phyloP scores from a whole-genome alignment of 2,888 invertebrate genomes.

The Drosophila anomelani region DNA sequence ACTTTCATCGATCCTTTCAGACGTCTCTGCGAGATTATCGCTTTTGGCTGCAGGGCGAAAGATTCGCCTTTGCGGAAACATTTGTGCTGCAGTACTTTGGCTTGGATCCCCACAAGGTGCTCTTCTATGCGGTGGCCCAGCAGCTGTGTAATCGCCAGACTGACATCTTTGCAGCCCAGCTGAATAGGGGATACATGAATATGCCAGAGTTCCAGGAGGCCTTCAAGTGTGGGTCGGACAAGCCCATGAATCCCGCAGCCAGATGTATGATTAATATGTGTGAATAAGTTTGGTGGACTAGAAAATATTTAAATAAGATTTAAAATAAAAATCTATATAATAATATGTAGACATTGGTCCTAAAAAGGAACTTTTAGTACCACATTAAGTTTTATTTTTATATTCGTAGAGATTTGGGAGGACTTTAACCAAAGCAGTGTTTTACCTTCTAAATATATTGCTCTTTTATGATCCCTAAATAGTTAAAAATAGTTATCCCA shows the following conservation, averaged over 20 bases:
- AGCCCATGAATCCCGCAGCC: constrained; percentile 78
- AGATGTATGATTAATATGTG: constrained; percentile 76
- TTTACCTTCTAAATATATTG: neutral
- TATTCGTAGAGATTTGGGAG: neutral
- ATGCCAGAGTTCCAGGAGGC: constrained; percentile 77
- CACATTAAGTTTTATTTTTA: no score
- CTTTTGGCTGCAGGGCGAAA: constrained; percentile 82
- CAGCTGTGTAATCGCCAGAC: constrained; percentile 78
- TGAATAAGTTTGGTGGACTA: constrained; percentile 3
- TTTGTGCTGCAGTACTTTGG: constrained; percentile 78
- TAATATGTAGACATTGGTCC: no score
- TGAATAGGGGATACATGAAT: constrained; percentile 83
- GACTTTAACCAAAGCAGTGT: neutral
- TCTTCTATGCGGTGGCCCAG: constrained; percentile 83
- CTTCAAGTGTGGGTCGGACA: constrained; percentile 68
- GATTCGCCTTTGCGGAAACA: constrained; percentile 81
- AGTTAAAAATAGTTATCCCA: neutral
- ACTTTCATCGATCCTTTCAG: constrained; percentile 77
- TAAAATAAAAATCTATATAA: neutral
- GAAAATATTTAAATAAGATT: neutral
- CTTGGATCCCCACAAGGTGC: constrained; percentile 69
- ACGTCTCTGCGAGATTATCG: constrained; percentile 74
- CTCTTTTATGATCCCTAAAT: neutral
- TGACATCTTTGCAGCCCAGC: constrained; percentile 61
- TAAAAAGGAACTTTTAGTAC: no score